Conservation (phyloP, 2,113 vertebrate species). For the Nematolebias whitei region DNA sequence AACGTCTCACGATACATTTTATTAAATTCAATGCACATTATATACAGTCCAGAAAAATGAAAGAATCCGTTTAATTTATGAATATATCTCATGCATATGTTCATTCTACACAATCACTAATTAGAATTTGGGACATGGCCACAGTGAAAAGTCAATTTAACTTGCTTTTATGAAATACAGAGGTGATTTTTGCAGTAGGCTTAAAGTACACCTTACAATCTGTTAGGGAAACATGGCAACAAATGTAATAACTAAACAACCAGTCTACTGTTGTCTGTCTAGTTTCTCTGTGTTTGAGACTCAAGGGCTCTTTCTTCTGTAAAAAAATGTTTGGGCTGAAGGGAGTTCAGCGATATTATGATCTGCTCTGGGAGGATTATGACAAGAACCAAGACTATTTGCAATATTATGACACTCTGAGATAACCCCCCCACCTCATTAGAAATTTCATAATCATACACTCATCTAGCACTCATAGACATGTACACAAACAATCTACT, state of each 20-base stretch:
- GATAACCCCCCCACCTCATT: background rate
- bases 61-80: too few species aligned
- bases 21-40: too few species aligned
- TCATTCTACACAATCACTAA: too few species aligned
- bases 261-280: slow-evolving; percentile 7
- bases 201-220: slow-evolving; percentile 6
- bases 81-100: too few species aligned
- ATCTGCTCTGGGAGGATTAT: slow-evolving; percentile 28
- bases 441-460: slow-evolving; percentile 7
- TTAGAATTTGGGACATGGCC: slow-evolving; percentile 11
- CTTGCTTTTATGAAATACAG: slow-evolving; percentile 4
- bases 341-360: slow-evolving; percentile 32
- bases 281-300: slow-evolving; percentile 5
- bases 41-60: too few species aligned
- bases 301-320: slow-evolving; percentile 16
- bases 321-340: slow-evolving; percentile 11
- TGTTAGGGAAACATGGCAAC: background rate
- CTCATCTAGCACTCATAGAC: slow-evolving; percentile 3
- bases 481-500: background rate
- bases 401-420: slow-evolving; percentile 29
- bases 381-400: slow-evolving; percentile 38
- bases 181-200: background rate
- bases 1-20: too few species aligned
- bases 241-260: background rate
- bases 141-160: slow-evolving; percentile 27